A percentile compares a stretch with the other conserved stretches of the same genome.
phyloP scores from a whole-genome alignment of 1,140 invertebrate genomes.

The Colletes gigas region DNA sequence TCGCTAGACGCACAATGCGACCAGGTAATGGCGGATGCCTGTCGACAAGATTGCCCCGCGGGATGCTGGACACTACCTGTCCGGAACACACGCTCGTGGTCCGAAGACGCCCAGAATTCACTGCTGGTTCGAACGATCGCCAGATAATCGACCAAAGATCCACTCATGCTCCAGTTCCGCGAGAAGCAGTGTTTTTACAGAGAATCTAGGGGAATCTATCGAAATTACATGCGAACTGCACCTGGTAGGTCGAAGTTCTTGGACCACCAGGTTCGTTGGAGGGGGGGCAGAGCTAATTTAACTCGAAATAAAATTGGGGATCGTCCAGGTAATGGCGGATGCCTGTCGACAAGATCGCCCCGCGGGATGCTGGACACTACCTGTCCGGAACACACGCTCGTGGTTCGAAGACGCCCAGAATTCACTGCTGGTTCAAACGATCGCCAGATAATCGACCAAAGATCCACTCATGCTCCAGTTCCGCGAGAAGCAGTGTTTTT shows the following conservation, averaged over 20 bases:
- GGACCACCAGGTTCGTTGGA: constrained; percentile 15
- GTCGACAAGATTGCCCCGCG: constrained; percentile 63
- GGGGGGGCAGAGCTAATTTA: constrained; percentile 9
- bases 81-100: too few species aligned
- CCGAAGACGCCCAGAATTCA: too few species aligned
- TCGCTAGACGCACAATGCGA: constrained; percentile 65
- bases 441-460: too few species aligned
- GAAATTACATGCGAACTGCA: background rate
- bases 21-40: constrained; percentile 65
- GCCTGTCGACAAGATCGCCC: too few species aligned
- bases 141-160: constrained; percentile 54
- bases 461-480: background rate
- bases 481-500: background rate
- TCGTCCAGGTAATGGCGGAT: constrained; percentile 47
- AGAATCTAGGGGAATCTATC: too few species aligned
- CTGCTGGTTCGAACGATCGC: constrained; percentile 48
- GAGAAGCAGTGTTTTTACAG: too few species aligned
- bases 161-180: too few species aligned
- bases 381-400: too few species aligned
- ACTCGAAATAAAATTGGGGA: constrained; percentile 20
- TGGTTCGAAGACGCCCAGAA: too few species aligned
- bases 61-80: constrained; percentile 56
- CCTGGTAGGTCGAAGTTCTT: too few species aligned
- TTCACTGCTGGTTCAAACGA: too few species aligned
- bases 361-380: too few species aligned